Base-by-base conservation (phyloP, 2,797 vertebrate genomes). In the Acanthiza pusilla region DNA sequence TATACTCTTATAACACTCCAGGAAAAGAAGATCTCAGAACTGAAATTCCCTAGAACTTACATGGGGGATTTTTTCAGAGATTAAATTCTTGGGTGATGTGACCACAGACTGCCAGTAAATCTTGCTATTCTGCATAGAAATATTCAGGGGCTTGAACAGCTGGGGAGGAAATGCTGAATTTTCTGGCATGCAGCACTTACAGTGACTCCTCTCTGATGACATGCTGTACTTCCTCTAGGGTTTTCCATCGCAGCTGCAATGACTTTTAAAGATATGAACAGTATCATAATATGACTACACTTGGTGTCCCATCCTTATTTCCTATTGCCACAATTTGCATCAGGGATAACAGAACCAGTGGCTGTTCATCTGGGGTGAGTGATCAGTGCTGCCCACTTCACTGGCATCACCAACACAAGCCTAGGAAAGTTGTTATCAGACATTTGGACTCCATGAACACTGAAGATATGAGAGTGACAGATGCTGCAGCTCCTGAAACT, bases 31-130 rank as follows among this genome's bases (percentile, higher is more conserved):
- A 91, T 54, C 45, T 85, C 90, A 91, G 61, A 74, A 74, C 20
- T 81, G 47, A 91, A 23, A 55, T 84, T 78, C n/a, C 42, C 36
- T 81, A 55, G 54, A 88, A 91, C 0, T 60, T 79, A 61, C 23
- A 61, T 5, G 17, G 58, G 57, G 47, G 13, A 45, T 20, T 81
- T 89, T 92, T 85, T 61, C 71, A 63, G 45, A 83, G 75, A 43
- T 66, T 34, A 95, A 76, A 82, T 74, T 85, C 77, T 71, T 13
- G 2, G 18, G 11, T 91, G 73, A 92, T 50, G 27, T 1, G 16
- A 73, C 55, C 55, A 57, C 40, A 90, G 62, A n/a, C 36, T 81
- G 58, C 14, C 85, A 92, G 91, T 89, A 96, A 96, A 79, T 88
- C 66, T 81, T 72, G 4, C 17, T 72, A 4, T 78, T 91, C 48